A percentile compares a stretch with the other conserved stretches of the same genome.
These are phyloP conservation scores for Aphrophora alni DNA, from an alignment of 2,888 invertebrate genomes.

Conservation along the genomic window DNA sequence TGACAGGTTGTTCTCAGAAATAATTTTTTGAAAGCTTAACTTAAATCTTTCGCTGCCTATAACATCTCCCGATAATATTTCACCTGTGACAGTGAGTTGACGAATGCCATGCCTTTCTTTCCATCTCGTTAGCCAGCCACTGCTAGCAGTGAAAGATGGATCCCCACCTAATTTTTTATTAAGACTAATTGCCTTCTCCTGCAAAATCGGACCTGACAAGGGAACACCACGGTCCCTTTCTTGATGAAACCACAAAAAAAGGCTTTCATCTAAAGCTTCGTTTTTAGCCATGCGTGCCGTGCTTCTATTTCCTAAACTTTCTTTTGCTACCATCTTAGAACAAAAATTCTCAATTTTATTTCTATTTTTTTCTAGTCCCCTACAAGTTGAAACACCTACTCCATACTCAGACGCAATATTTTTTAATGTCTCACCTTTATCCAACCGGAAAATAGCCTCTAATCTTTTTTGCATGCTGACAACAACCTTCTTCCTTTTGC, in stretches of 20 bases:
- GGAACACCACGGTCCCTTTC: not conserved
- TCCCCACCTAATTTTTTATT: not conserved
- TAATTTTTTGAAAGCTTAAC: too few relatives aligned
- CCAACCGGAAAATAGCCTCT: constrained; percentile 39
- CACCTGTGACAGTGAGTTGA: too few relatives aligned
- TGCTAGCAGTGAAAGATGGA: not conserved
- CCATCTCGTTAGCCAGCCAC: not conserved
- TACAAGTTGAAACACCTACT: constrained; percentile 41
- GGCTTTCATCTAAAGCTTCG: too few relatives aligned
- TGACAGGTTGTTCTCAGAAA: too few relatives aligned
- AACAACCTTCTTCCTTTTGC: constrained; percentile 21
- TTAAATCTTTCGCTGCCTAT: too few relatives aligned
- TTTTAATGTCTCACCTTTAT: constrained; percentile 32
- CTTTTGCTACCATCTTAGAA: constrained; percentile 6
- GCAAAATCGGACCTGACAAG: not conserved
- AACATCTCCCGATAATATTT: too few relatives aligned
- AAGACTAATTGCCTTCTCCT: not conserved
- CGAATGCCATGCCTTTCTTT: not conserved
- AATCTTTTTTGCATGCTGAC: constrained; percentile 44
- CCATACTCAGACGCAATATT: constrained; percentile 37
- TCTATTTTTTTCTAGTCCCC: constrained; percentile 40
- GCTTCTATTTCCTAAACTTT: not conserved
- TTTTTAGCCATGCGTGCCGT: not conserved
- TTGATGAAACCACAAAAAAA: not conserved
- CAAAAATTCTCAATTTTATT: constrained; percentile 36